A percentile compares a stretch with the other conserved stretches of the same genome.
Evolutionary conservation across 2,888 invertebrate genomes (phyloP).

Genomic region (Caenorhabditis plicata): DNA sequence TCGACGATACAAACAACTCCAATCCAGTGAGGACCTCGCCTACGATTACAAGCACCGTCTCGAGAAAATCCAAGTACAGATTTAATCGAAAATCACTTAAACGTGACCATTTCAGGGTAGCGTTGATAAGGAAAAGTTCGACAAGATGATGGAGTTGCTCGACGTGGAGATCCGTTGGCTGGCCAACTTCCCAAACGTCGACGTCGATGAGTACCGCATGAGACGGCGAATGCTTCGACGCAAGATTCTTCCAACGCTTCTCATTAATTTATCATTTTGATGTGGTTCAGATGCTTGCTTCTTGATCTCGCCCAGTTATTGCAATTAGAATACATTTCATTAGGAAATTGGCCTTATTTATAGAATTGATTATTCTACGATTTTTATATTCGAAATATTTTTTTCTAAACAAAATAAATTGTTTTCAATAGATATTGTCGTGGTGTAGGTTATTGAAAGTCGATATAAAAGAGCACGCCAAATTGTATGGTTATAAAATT

Average conservation of each 20-base stretch:
- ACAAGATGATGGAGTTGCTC: slow-evolving; percentile 5
- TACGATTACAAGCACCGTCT: slow-evolving; percentile 28
- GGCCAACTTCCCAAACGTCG: slow-evolving; percentile 17
- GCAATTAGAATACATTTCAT: no score
- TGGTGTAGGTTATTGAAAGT: no score
- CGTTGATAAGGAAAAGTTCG: slow-evolving; percentile 9
- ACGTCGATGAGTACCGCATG: slow-evolving; percentile 5
- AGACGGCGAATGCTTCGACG: slow-evolving; percentile 12
- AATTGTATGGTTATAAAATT: no score
- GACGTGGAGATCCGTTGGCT: slow-evolving; percentile 22
- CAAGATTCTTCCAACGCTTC: slow-evolving; percentile 20
- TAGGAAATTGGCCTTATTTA: no score
- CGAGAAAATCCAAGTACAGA: slow-evolving; percentile 13
- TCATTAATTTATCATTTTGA: slow-evolving; percentile 28
- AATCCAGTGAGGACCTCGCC: slow-evolving; percentile 24
- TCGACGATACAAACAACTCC: slow-evolving; percentile 21
- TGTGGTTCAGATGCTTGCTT: no score
- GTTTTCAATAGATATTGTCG: no score
- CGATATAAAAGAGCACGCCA: no score
- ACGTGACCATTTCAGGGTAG: slow-evolving; percentile 11
- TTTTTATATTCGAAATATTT: no score
- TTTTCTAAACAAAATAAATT: no score
- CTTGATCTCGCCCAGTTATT: no score
- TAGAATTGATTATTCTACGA: no score
- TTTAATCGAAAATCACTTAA: background rate